Percentiles rank a stretch among this genome's conserved stretches.
Conservation (phyloP, 2,113 vertebrate genomes). For the Laterallus jamaicensis region DNA sequence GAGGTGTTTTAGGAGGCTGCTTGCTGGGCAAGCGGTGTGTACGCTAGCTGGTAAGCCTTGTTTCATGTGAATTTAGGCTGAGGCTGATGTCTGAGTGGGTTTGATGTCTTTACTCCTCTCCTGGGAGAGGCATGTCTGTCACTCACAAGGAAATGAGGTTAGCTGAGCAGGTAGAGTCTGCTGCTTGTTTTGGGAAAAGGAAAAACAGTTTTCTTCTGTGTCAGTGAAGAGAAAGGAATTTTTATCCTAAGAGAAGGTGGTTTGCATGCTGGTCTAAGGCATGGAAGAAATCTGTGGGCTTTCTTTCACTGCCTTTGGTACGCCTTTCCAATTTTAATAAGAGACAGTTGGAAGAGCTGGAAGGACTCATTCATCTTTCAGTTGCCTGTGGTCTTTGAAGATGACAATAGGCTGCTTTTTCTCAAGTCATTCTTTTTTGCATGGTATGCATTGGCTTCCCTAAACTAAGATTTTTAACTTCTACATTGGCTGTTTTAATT, state of each 20-base stretch:
- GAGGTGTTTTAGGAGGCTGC: background rate
- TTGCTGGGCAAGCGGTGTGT: background rate
- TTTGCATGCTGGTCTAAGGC: background rate
- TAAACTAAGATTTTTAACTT: background rate
- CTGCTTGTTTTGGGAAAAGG: background rate
- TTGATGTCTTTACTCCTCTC: background rate
- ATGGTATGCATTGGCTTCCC: background rate
- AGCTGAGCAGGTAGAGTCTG: background rate
- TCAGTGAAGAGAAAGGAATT: background rate
- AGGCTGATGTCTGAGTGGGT: background rate
- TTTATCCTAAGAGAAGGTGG: background rate
- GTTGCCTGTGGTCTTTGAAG: constrained; percentile 16
- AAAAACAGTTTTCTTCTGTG: background rate
- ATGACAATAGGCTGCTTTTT: background rate
- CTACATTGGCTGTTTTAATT: background rate
- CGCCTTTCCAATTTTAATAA: background rate
- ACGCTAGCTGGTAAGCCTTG: background rate
- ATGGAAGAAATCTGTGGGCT: background rate
- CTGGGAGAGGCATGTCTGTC: background rate
- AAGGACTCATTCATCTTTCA: background rate
- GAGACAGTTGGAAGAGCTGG: constrained; percentile 15
- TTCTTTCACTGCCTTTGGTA: background rate
- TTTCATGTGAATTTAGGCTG: background rate
- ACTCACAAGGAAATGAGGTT: fast-evolving
- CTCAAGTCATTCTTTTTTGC: background rate